Percentiles rank a stretch among this genome's conserved stretches.
These are phyloP conservation scores for Caenorhabditis sp. DNA, from an alignment of 2,888 invertebrate species.

Conservation along the genomic window DNA sequence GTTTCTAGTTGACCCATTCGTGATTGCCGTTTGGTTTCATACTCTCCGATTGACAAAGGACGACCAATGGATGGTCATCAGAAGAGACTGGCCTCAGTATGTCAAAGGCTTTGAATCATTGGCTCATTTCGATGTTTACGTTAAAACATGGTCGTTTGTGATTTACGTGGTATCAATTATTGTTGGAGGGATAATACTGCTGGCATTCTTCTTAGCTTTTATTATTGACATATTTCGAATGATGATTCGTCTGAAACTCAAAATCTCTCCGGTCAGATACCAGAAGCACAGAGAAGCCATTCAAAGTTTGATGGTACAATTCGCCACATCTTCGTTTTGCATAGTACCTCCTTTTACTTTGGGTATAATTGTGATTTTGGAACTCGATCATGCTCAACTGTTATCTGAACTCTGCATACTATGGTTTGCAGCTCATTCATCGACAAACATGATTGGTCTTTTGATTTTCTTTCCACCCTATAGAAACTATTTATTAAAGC, in stretches of 20 bases:
- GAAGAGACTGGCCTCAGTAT: constrained; percentile 3
- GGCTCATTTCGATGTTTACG: constrained; percentile 10
- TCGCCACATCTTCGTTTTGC: neutral
- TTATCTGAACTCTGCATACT: neutral
- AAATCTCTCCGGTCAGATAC: neutral
- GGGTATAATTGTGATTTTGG: neutral
- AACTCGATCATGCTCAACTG: neutral
- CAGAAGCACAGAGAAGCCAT: constrained; percentile 13
- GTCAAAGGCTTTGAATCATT: neutral
- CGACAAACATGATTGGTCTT: neutral
- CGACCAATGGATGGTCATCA: constrained; percentile 2
- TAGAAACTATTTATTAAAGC: neutral
- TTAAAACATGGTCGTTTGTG: neutral
- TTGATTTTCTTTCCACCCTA: constrained; percentile 17
- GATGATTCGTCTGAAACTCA: neutral
- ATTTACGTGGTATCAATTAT: neutral
- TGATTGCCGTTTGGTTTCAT: neutral
- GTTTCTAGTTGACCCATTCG: neutral
- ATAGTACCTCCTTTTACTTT: neutral
- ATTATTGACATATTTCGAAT: constrained; percentile 5
- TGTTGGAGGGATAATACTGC: neutral
- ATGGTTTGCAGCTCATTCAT: constrained; percentile 7
- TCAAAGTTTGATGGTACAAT: constrained; percentile 22
- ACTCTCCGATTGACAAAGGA: neutral
- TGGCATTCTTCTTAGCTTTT: neutral